A percentile compares a stretch with the other conserved stretches of the same genome.
These are phyloP conservation scores for Lissocephala sabroskyi DNA, from an alignment of 2,888 invertebrate genomes.

Conservation along the genomic window DNA sequence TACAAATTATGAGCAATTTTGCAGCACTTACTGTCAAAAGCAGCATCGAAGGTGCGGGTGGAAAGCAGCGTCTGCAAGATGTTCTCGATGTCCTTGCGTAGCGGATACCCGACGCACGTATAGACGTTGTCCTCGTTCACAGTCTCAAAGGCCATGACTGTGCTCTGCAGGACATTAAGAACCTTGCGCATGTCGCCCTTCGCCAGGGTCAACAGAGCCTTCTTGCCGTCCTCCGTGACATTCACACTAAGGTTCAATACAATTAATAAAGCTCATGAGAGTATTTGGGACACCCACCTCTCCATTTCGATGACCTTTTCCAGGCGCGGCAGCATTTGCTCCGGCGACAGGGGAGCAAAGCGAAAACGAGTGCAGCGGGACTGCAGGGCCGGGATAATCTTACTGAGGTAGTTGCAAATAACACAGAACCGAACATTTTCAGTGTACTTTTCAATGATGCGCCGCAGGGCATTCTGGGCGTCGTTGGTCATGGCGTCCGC, in stretches of 20 bases:
- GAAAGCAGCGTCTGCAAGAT: slow-evolving; percentile 86
- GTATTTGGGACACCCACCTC: slow-evolving; percentile 75
- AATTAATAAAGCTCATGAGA: neutral
- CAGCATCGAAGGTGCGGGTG: slow-evolving; percentile 58
- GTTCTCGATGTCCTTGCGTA: slow-evolving; percentile 88
- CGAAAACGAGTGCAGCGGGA: slow-evolving; percentile 97
- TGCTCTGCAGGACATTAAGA: slow-evolving; percentile 96
- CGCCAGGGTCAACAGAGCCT: slow-evolving; percentile 90
- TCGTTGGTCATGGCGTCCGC: slow-evolving; percentile 99
- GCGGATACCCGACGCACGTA: slow-evolving; percentile 96
- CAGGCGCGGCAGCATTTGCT: slow-evolving; percentile 92
- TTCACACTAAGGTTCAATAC: slow-evolving; percentile 76
- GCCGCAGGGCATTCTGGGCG: slow-evolving; percentile 97
- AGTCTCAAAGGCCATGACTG: slow-evolving; percentile 90
- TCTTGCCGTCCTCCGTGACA: slow-evolving; percentile 89
- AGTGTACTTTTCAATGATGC: slow-evolving; percentile 99
- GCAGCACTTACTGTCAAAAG: slow-evolving; percentile 66
- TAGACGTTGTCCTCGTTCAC: slow-evolving; percentile 94
- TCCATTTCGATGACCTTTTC: slow-evolving; percentile 87
- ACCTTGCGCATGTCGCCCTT: slow-evolving; percentile 99
- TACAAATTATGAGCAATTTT: too few species aligned
- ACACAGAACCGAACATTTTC: slow-evolving; percentile 99
- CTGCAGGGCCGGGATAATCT: slow-evolving; percentile 98
- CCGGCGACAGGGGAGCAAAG: slow-evolving; percentile 89
- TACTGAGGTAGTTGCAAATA: slow-evolving; percentile 98